Percentiles rank a stretch among this genome's conserved stretches.
Conservation (phyloP, 64 coral and sea anemone genomes). For the Actinia tenebrosa region DNA sequence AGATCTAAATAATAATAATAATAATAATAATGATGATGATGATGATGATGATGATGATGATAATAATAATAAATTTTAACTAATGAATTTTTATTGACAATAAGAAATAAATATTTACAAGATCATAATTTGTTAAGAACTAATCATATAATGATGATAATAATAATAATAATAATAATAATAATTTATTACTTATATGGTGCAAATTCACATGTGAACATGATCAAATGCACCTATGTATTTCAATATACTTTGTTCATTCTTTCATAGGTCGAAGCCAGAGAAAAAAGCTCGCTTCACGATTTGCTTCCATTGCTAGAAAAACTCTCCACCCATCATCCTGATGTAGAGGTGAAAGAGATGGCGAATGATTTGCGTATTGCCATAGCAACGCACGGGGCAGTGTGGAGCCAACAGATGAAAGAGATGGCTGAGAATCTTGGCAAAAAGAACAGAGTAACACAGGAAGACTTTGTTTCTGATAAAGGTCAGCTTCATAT, state of each 20-base stretch:
- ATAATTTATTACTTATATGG: too few relatives aligned
- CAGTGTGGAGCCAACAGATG: conserved; percentile 77
- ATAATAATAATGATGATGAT: too few relatives aligned
- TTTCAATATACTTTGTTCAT: not conserved
- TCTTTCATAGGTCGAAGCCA: conserved; percentile 44
- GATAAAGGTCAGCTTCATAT: not conserved
- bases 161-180: too few relatives aligned
- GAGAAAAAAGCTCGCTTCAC: conserved; percentile 34
- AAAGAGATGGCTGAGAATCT: conserved; percentile 33
- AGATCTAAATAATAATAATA: too few relatives aligned
- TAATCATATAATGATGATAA: too few relatives aligned
- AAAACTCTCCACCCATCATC: conserved; percentile 41
- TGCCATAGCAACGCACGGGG: conserved; percentile 84
- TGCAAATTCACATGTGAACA: too few relatives aligned
- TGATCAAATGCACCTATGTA: too few relatives aligned
- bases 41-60: too few relatives aligned
- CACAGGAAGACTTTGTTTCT: not conserved
- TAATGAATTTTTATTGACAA: too few relatives aligned
- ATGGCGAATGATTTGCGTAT: conserved; percentile 86
- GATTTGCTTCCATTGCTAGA: conserved; percentile 62
- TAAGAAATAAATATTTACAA: too few relatives aligned
- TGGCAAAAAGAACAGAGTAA: conserved; percentile 6
- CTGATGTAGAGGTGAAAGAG: conserved; percentile 48
- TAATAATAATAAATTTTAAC: too few relatives aligned
- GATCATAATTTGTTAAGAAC: too few relatives aligned